Percentiles rank a stretch among this genome's conserved stretches.
These are phyloP conservation scores for Neodiprion pinetum DNA, from an alignment of 1,140 invertebrate species.

Conservation along the genomic window DNA sequence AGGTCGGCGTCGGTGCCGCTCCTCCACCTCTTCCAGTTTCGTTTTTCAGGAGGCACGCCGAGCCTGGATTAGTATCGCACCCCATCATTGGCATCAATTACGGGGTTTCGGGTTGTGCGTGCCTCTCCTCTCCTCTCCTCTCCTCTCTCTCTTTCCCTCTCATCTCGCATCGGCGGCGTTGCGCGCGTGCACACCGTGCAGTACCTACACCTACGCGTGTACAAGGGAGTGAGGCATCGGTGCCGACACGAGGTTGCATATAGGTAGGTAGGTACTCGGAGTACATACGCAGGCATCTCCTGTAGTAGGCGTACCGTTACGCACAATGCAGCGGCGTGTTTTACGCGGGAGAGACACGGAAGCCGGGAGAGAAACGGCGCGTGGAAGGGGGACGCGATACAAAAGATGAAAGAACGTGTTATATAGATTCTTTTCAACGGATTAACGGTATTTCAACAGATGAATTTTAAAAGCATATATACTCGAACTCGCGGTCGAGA, in stretches of 20 bases:
- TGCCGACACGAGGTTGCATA: too few species aligned
- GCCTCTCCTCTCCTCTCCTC: too few species aligned
- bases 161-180: too few species aligned
- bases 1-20: neutral
- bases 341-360: neutral
- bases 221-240: too few species aligned
- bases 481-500: too few species aligned
- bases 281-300: too few species aligned
- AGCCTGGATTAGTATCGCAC: neutral
- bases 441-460: slow-evolving; percentile 7
- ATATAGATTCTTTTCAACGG: slow-evolving; percentile 5
- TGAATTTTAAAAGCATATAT: neutral
- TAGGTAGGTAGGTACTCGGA: too few species aligned
- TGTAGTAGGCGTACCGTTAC: too few species aligned
- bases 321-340: too few species aligned
- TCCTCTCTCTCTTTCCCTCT: too few species aligned
- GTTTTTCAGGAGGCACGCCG: slow-evolving; percentile 6
- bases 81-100: slow-evolving; percentile 1
- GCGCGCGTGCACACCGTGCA: too few species aligned
- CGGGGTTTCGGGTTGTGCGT: neutral
- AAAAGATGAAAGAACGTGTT: slow-evolving; percentile 7
- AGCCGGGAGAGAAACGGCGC: neutral
- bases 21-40: neutral
- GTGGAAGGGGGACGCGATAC: neutral
- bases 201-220: too few species aligned